These are phyloP conservation scores for Arenaria interpres DNA, from an alignment of 2,113 vertebrate species.

Conservation along the genomic window DNA sequence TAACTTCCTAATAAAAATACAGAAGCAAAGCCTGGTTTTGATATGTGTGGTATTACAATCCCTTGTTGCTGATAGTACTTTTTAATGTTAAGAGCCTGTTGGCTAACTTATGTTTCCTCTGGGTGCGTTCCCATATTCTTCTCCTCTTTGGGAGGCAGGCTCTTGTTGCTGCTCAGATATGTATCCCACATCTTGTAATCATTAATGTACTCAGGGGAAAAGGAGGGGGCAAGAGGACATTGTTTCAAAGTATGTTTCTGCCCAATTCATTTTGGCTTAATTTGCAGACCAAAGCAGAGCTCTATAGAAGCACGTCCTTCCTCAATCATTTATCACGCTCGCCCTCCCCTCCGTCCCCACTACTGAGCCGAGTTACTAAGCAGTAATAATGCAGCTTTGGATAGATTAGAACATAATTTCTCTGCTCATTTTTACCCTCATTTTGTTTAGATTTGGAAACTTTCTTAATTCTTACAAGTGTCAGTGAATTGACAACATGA, in stretches of 20 bases:
- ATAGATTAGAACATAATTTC: not conserved
- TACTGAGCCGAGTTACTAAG: conserved; percentile 2
- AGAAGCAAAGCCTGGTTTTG: conserved; percentile 5
- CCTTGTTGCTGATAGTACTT: conserved; percentile 41
- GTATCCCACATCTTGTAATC: conserved; percentile 70
- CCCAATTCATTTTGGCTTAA: conserved; percentile 70
- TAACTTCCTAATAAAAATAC: conserved; percentile 12
- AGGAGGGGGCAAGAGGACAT: conserved; percentile 60
- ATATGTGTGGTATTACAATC: conserved; percentile 5
- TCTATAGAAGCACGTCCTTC: conserved; percentile 49
- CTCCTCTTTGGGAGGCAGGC: conserved; percentile 28
- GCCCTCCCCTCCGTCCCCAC: not conserved
- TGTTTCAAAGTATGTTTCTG: conserved; percentile 72
- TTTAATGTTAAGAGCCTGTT: conserved; percentile 57
- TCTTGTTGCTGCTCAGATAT: conserved; percentile 37
- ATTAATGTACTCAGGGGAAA: conserved; percentile 60
- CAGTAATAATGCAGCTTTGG: not conserved
- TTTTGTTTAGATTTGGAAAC: conserved; percentile 24
- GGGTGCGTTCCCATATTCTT: conserved; percentile 37
- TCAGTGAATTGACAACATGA: not conserved
- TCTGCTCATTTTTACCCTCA: not conserved
- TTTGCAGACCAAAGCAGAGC: conserved; percentile 64
- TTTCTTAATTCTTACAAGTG: not conserved
- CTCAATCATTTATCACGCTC: conserved; percentile 55
- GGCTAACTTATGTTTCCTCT: conserved; percentile 57